A percentile compares a stretch with the other conserved stretches of the same genome.
Conservation (phyloP, 2,888 invertebrate genomes). For the Harpalus rufipes region DNA sequence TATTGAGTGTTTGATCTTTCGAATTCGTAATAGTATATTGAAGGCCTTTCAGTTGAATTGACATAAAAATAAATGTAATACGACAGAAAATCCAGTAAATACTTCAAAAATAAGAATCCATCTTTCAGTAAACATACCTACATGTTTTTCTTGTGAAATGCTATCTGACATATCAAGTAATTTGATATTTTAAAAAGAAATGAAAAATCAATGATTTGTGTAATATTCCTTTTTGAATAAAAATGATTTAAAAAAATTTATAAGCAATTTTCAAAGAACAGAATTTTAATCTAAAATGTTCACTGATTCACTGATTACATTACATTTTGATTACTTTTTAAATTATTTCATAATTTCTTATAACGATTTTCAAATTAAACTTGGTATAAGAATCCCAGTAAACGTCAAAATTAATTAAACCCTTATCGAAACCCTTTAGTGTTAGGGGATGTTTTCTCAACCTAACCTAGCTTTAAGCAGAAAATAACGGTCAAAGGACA, state of each 20-base stretch:
- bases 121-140: not conserved
- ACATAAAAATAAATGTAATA: constrained; percentile 20
- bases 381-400: not conserved
- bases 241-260: too few species aligned
- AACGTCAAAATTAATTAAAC: constrained; percentile 22
- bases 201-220: too few species aligned
- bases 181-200: constrained; percentile 13
- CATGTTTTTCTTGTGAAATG: not conserved
- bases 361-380: not conserved
- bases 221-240: too few species aligned
- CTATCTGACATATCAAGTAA: not conserved
- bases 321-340: too few species aligned
- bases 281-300: too few species aligned
- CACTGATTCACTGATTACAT: too few species aligned
- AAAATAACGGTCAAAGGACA: not conserved
- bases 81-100: not conserved
- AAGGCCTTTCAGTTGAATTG: not conserved
- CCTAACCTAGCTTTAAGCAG: constrained; percentile 7
- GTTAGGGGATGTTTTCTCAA: not conserved
- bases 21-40: not conserved
- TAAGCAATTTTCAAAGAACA: too few species aligned
- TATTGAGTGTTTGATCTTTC: constrained; percentile 10
- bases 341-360: too few species aligned
- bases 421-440: constrained; percentile 1
- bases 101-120: not conserved